Percentiles rank a stretch among this genome's conserved stretches.
Evolutionary conservation across 2,797 vertebrate genomes (phyloP).

Genomic region (Gambusia yucatana): DNA sequence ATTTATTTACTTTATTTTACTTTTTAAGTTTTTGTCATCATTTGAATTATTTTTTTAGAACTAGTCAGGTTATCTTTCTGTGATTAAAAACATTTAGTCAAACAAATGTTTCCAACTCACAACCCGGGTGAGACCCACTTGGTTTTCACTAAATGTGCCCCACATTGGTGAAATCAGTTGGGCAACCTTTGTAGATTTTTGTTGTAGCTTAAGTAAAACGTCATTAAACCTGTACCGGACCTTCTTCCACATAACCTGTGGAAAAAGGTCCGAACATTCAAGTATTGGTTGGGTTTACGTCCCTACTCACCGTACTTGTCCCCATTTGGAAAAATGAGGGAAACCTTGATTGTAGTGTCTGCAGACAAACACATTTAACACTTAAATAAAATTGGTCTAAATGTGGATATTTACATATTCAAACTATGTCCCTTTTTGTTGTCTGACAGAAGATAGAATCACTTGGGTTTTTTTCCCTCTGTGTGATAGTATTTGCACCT

Average conservation of each 20-base stretch:
- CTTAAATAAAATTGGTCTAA: not conserved
- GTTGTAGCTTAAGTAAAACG: not conserved
- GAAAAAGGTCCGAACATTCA: not conserved
- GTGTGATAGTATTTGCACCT: constrained; percentile 40
- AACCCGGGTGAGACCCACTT: not conserved
- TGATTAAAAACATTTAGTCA: not conserved
- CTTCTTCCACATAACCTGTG: not conserved
- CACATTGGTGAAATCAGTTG: not conserved
- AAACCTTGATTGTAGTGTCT: constrained; percentile 69
- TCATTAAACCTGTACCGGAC: not conserved
- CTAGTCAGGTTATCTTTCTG: not conserved
- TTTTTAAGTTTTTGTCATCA: not conserved
- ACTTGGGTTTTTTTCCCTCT: not conserved
- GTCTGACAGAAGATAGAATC: constrained; percentile 30
- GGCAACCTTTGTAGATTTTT: not conserved
- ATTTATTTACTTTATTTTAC: not conserved
- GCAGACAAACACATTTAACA: constrained; percentile 24
- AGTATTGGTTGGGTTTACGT: not conserved
- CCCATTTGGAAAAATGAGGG: constrained; percentile 84
- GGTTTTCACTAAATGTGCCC: not conserved
- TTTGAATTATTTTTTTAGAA: not conserved
- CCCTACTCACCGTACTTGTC: constrained; percentile 82
- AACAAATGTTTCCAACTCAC: not conserved
- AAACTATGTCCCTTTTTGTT: constrained; percentile 6
- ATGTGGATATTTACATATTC: constrained; percentile 12